Conservation (phyloP, 2,888 invertebrate species). For the Elysia crispata region DNA sequence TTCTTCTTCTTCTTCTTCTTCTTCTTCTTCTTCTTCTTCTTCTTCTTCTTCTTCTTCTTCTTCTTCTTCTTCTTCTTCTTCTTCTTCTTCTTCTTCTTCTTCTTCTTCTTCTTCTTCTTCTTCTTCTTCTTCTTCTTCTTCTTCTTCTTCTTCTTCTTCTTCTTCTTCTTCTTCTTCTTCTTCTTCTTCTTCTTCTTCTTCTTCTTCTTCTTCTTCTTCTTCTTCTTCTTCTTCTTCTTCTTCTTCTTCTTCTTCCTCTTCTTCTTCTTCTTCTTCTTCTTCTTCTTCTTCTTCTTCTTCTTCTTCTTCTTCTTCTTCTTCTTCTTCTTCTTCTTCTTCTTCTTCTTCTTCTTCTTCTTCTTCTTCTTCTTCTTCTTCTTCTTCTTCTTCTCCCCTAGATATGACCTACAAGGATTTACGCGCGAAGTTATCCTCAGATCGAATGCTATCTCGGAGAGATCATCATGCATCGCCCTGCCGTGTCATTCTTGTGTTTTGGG, state of each 20-base stretch:
- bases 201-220: slow-evolving; percentile 34
- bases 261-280: slow-evolving; percentile 34
- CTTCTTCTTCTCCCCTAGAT: no score
- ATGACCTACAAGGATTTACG: no score
- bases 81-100: slow-evolving; percentile 31
- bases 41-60: slow-evolving; percentile 31
- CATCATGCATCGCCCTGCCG: no score
- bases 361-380: no score
- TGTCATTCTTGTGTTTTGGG: no score
- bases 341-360: slow-evolving; percentile 11
- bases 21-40: slow-evolving; percentile 31
- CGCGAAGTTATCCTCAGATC: no score
- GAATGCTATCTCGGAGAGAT: no score
- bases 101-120: slow-evolving; percentile 31
- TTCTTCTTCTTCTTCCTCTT: slow-evolving; percentile 17
- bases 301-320: slow-evolving; percentile 34
- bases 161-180: slow-evolving; percentile 31
- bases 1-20: slow-evolving; percentile 34
- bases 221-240: slow-evolving; percentile 34
- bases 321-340: slow-evolving; percentile 34
- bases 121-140: slow-evolving; percentile 31
- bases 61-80: slow-evolving; percentile 34
- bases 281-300: slow-evolving; percentile 34
- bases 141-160: slow-evolving; percentile 34
- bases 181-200: slow-evolving; percentile 34